Evolutionary conservation across 2,113 vertebrate genomes (phyloP).

Genomic region (Pelmatolapia mariae): DNA sequence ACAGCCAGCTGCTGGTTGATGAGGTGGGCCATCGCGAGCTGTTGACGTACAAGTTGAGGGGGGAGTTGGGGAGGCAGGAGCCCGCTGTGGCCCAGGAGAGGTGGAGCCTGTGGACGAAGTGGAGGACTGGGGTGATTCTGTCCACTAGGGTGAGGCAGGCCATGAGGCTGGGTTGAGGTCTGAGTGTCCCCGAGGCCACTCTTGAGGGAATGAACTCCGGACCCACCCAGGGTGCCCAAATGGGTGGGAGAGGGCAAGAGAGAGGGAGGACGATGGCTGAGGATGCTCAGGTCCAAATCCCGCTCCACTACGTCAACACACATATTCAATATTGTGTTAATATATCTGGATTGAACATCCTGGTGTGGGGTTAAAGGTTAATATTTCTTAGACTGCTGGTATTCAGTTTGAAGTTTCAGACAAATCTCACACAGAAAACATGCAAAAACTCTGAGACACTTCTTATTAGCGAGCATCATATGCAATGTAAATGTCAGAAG

Average conservation of each 20-base stretch:
- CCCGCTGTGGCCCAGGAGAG: constrained; percentile 72
- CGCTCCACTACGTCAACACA: constrained; percentile 80
- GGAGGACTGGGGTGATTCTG: constrained; percentile 85
- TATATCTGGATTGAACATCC: neutral
- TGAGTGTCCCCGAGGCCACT: neutral
- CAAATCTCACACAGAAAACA: neutral
- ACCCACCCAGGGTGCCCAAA: constrained; percentile 74
- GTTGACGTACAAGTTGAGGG: constrained; percentile 91
- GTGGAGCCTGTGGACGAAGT: constrained; percentile 80
- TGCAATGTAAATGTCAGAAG: neutral
- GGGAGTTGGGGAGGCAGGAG: constrained; percentile 91
- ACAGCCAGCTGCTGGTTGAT: constrained; percentile 98
- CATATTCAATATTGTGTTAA: neutral
- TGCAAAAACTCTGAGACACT: neutral
- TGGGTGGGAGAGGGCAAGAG: constrained; percentile 85
- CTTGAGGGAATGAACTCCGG: constrained; percentile 31
- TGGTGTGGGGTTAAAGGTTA: neutral
- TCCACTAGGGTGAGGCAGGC: constrained; percentile 63
- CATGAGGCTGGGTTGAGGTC: constrained; percentile 15
- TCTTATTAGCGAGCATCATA: neutral
- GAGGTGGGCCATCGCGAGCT: constrained; percentile 97
- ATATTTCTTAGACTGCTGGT: neutral
- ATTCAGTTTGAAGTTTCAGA: neutral
- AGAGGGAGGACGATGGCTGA: constrained; percentile 79
- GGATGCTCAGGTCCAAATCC: constrained; percentile 84